phyloP scores from a whole-genome alignment of 1,140 invertebrate genomes.

The Mycetomoellerius zeteki region DNA sequence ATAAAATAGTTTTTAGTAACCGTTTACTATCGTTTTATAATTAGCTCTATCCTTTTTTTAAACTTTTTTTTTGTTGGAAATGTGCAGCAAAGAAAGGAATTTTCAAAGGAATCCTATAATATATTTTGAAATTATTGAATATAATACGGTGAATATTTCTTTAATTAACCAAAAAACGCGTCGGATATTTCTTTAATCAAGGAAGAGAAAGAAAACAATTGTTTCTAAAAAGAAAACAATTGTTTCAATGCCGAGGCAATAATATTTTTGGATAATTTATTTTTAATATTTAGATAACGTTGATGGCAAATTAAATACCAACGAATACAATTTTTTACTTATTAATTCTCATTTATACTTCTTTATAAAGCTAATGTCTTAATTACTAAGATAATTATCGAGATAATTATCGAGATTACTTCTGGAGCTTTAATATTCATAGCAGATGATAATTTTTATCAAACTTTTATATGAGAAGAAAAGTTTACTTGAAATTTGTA shows the following conservation, averaged over 20 bases:
- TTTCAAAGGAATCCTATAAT: constrained; percentile 29
- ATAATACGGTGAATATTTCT: background rate
- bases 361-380: background rate
- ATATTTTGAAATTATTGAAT: constrained; percentile 2
- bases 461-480: background rate
- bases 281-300: background rate
- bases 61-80: background rate
- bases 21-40: background rate
- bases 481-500: background rate
- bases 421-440: background rate
- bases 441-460: background rate
- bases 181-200: constrained; percentile 7
- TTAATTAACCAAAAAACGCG: background rate
- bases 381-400: background rate
- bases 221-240: background rate
- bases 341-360: background rate
- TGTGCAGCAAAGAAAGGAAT: background rate
- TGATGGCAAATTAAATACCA: background rate
- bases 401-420: too few species aligned
- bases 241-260: background rate
- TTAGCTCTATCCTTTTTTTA: background rate
- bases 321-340: background rate
- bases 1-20: background rate
- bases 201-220: background rate
- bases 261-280: constrained; percentile 11